A percentile compares a stretch with the other conserved stretches of the same genome.
These are phyloP conservation scores for Pyxicephalus adspersus DNA, from an alignment of 2,113 vertebrate genomes.

Conservation along the genomic window DNA sequence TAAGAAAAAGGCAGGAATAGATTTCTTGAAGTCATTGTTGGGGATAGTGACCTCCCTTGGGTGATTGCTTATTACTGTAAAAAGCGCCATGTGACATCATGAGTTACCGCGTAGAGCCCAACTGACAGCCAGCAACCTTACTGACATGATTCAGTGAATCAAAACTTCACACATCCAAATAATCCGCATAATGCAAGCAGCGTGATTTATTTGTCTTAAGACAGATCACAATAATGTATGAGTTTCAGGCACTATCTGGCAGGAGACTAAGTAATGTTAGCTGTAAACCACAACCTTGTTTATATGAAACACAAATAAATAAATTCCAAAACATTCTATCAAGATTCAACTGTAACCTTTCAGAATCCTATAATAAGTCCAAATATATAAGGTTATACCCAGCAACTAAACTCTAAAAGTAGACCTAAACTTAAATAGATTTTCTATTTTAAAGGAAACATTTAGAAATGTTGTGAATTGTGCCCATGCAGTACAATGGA, in stretches of 20 bases:
- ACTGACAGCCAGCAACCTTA: constrained; percentile 24
- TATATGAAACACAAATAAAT: too few species aligned
- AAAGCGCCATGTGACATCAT: constrained; percentile 53
- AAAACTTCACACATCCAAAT: constrained; percentile 26
- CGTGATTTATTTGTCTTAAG: constrained; percentile 2
- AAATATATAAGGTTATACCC: too few species aligned
- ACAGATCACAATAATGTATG: not conserved
- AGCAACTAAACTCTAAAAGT: too few species aligned
- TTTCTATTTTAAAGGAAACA: too few species aligned
- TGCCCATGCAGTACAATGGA: too few species aligned
- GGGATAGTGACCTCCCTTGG: constrained; percentile 46
- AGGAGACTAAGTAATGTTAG: too few species aligned
- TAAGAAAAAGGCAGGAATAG: constrained; percentile 54
- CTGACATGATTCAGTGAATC: constrained; percentile 48
- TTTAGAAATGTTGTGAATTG: too few species aligned
- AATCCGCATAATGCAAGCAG: constrained; percentile 19
- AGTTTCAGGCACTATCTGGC: not conserved
- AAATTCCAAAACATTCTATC: too few species aligned
- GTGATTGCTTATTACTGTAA: constrained; percentile 53
- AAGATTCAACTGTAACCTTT: too few species aligned
- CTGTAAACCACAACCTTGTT: too few species aligned
- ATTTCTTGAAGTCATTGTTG: constrained; percentile 55
- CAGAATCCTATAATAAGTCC: too few species aligned
- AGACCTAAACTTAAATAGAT: too few species aligned
- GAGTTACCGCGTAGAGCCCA: constrained; percentile 29